Percentiles rank a stretch among this genome's conserved stretches.
phyloP scores from a whole-genome alignment of 1,140 invertebrate species.

The roundworm (Caenorhabditis elegans) region WBcel235 BX284606.5:15684501-15685000 shows the following conservation, averaged over 20 bases:
- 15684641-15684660: not conserved
- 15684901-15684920: too few relatives aligned
- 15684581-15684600: not conserved
- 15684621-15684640: too few relatives aligned
- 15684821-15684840: not conserved
- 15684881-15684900: not conserved
- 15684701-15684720: not conserved
- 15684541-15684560: not conserved
- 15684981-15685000: not conserved
- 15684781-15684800: not conserved
- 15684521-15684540: too few relatives aligned
- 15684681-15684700: not conserved
- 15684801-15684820: not conserved
- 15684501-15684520: not conserved
- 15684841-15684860: slow-evolving; percentile 14
- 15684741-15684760: not conserved
- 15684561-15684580: not conserved
- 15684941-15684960: not conserved
- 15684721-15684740: not conserved
- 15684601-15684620: too few relatives aligned
- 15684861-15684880: slow-evolving; percentile 14
- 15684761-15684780: not conserved
- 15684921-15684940: not conserved
- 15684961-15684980: slow-evolving; percentile 3
- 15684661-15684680: not conserved